phyloP scores from a whole-genome alignment of 2,797 vertebrate species.

The Coluber constrictor region DNA sequence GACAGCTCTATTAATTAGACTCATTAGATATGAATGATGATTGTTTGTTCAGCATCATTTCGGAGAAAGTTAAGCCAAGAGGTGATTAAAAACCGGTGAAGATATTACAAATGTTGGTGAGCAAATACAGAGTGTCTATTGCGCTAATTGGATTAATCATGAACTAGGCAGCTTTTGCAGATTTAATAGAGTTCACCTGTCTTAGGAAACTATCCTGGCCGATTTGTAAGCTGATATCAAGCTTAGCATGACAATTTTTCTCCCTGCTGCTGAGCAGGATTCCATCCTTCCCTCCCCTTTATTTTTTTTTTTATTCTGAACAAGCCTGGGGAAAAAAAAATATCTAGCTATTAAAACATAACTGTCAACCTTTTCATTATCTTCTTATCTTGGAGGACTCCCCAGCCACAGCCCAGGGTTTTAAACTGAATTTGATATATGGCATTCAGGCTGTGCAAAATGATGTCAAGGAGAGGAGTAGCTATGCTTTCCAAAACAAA shows the following conservation, averaged over 20 bases:
- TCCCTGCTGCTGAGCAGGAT: neutral
- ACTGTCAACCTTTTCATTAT: conserved; percentile 4
- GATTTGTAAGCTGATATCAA: neutral
- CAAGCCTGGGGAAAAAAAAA: neutral
- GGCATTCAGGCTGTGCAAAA: neutral
- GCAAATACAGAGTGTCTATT: conserved; percentile 11
- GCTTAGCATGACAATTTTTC: neutral
- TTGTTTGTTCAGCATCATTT: conserved; percentile 35
- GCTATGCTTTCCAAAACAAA: conserved; percentile 13
- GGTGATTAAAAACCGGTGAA: conserved; percentile 29
- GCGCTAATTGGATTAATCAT: conserved; percentile 20
- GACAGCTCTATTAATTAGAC: conserved; percentile 30
- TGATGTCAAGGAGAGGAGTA: neutral
- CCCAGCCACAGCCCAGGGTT: neutral
- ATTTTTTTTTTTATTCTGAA: neutral
- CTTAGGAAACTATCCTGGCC: neutral
- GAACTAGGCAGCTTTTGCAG: conserved; percentile 2
- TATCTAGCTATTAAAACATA: conserved; percentile 2
- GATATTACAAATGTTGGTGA: conserved; percentile 2
- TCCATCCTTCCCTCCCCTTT: neutral
- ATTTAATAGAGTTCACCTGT: neutral
- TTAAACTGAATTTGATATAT: conserved; percentile 34
- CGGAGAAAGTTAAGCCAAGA: conserved; percentile 16
- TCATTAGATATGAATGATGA: conserved; percentile 24
- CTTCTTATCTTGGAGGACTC: neutral